These are phyloP conservation scores for Thymelicus sylvestris DNA, from an alignment of 2,888 invertebrate genomes.

Conservation along the genomic window DNA sequence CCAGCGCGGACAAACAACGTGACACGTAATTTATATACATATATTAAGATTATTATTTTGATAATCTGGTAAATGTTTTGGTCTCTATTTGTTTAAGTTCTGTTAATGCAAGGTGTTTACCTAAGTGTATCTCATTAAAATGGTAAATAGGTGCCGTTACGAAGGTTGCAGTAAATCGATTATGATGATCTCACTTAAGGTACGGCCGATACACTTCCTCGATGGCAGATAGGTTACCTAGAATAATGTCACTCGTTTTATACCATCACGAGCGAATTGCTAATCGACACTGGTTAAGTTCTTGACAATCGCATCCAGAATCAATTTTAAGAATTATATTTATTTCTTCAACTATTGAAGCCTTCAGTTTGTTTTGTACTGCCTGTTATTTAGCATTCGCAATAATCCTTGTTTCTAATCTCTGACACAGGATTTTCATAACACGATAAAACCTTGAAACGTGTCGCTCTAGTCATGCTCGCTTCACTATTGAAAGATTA, in stretches of 20 bases:
- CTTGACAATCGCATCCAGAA: conserved; percentile 3
- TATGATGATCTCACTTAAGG: conserved; percentile 50
- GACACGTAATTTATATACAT: no score
- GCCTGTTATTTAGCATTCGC: no score
- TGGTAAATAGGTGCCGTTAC: conserved; percentile 44
- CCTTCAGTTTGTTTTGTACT: background rate
- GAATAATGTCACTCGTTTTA: conserved; percentile 26
- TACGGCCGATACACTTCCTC: conserved; percentile 36
- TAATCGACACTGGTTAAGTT: background rate
- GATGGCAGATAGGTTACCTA: conserved; percentile 40
- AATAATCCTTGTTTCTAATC: no score
- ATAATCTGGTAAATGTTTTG: background rate
- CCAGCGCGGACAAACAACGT: no score
- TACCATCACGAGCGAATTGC: conserved; percentile 27
- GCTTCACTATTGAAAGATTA: no score
- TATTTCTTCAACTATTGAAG: background rate
- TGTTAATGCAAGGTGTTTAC: conserved; percentile 40
- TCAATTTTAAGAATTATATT: conserved; percentile 5
- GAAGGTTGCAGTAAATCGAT: conserved; percentile 49
- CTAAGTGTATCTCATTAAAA: conserved; percentile 48
- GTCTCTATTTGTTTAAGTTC: conserved; percentile 18
- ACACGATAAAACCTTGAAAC: no score
- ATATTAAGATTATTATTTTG: no score
- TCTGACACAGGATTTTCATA: no score
- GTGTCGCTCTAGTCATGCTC: no score